phyloP scores from a whole-genome alignment of 2,888 invertebrate species.

The Alsophila aescularia region DNA sequence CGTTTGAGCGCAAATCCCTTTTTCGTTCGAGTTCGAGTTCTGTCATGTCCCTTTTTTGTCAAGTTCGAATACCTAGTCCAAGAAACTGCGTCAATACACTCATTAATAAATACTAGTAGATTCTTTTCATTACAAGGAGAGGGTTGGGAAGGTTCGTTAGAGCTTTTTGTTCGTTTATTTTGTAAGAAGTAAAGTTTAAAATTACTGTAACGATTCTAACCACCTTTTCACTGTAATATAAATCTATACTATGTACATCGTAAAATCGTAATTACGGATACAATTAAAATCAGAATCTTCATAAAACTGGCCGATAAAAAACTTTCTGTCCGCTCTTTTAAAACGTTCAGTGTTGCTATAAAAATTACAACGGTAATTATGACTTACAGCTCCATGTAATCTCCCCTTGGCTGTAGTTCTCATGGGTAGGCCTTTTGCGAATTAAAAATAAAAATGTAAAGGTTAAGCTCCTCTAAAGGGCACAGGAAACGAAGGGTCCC shows the following conservation, averaged over 20 bases:
- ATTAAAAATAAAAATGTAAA: constrained; percentile 44
- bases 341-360: constrained; percentile 30
- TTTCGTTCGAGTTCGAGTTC: too few species aligned
- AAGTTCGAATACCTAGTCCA: too few species aligned
- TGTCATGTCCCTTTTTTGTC: too few species aligned
- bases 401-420: constrained; percentile 38
- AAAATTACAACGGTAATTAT: constrained; percentile 37
- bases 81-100: too few species aligned
- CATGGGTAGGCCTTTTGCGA: constrained; percentile 37
- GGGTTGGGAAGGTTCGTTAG: too few species aligned
- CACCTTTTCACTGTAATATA: not conserved
- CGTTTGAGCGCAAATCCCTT: too few species aligned
- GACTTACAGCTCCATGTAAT: constrained; percentile 39
- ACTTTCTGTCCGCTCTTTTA: constrained; percentile 20
- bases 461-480: constrained; percentile 48
- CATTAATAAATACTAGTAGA: too few species aligned
- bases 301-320: constrained; percentile 19
- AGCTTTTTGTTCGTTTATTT: too few species aligned
- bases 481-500: constrained; percentile 46
- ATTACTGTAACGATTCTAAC: not conserved
- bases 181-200: too few species aligned
- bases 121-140: too few species aligned
- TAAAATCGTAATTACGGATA: constrained; percentile 10
- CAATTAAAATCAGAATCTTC: constrained; percentile 22
- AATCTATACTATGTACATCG: not conserved